Percentiles rank a stretch among this genome's conserved stretches.
Evolutionary conservation across 23 tunicate species (phyloP).

Genomic region (Trididemnum nubilum): DNA sequence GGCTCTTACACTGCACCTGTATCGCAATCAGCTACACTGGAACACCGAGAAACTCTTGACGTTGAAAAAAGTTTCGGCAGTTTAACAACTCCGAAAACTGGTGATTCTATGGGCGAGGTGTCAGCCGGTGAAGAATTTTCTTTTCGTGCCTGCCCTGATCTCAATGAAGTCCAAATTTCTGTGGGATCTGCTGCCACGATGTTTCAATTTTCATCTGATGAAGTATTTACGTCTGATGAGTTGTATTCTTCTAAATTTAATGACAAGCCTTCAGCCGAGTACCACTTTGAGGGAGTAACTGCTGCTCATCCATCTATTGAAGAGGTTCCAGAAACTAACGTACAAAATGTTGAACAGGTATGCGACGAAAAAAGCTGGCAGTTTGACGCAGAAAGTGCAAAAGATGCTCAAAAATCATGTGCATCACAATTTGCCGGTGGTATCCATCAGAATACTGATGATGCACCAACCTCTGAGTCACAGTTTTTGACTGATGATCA

Average conservation of each 20-base stretch:
- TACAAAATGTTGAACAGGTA: background rate
- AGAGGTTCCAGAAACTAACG: background rate
- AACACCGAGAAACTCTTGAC: background rate
- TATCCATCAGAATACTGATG: no score
- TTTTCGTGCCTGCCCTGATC: constrained; percentile 25
- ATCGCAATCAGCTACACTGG: background rate
- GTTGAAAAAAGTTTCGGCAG: background rate
- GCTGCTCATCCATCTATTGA: background rate
- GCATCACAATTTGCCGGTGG: no score
- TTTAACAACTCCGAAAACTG: constrained; percentile 9
- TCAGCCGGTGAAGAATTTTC: constrained; percentile 63
- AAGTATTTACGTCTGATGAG: constrained; percentile 46
- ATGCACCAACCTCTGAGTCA: background rate
- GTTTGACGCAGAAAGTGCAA: background rate
- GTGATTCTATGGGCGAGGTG: constrained; percentile 52
- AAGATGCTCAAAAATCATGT: background rate
- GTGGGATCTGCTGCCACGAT: constrained; percentile 42
- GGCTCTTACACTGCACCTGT: background rate
- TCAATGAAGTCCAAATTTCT: constrained; percentile 11
- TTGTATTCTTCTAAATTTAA: constrained; percentile 2
- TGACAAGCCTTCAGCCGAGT: background rate
- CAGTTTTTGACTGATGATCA: background rate
- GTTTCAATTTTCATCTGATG: constrained; percentile 41
- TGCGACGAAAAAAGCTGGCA: background rate
- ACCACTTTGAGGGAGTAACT: background rate